phyloP scores from a whole-genome alignment of 2,888 invertebrate species.

The Disparrhopalites patrizii region DNA sequence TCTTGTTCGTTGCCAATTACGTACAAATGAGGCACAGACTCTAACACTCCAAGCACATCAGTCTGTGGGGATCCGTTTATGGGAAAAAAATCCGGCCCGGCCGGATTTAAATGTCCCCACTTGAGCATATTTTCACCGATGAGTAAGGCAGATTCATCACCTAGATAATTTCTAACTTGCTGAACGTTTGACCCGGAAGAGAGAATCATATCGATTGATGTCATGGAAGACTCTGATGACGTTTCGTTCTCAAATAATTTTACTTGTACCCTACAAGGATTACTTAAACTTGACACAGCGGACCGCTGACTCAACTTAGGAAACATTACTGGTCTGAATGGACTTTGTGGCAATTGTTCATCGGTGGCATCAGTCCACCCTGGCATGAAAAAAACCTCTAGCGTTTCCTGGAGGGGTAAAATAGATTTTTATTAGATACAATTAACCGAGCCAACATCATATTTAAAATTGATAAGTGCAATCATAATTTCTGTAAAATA shows the following conservation, averaged over 20 bases:
- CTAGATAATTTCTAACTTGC: constrained; percentile 70
- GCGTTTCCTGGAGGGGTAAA: constrained; percentile 51
- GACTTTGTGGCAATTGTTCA: constrained; percentile 86
- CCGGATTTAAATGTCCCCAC: constrained; percentile 89
- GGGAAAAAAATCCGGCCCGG: constrained; percentile 82
- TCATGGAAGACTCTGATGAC: background rate
- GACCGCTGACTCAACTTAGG: constrained; percentile 54
- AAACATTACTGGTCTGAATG: constrained; percentile 84
- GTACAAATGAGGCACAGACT: constrained; percentile 36
- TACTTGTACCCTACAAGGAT: constrained; percentile 35
- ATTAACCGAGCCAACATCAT: too few species aligned
- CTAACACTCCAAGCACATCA: constrained; percentile 39
- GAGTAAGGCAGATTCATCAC: constrained; percentile 64
- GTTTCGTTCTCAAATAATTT: background rate
- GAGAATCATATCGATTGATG: constrained; percentile 33
- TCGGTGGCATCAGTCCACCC: constrained; percentile 87
- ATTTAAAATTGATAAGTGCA: too few species aligned
- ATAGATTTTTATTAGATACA: background rate
- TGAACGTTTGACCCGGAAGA: constrained; percentile 79
- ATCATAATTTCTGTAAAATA: too few species aligned
- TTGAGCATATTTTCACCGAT: constrained; percentile 72
- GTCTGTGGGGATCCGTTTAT: constrained; percentile 33
- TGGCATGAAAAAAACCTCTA: constrained; percentile 81
- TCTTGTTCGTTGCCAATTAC: constrained; percentile 38
- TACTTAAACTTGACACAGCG: constrained; percentile 31